Evolutionary conservation across 2,113 vertebrate species (phyloP), one percentile per base, ranked within the genome.

Genomic region (Pachycephala philippinensis): DNA sequence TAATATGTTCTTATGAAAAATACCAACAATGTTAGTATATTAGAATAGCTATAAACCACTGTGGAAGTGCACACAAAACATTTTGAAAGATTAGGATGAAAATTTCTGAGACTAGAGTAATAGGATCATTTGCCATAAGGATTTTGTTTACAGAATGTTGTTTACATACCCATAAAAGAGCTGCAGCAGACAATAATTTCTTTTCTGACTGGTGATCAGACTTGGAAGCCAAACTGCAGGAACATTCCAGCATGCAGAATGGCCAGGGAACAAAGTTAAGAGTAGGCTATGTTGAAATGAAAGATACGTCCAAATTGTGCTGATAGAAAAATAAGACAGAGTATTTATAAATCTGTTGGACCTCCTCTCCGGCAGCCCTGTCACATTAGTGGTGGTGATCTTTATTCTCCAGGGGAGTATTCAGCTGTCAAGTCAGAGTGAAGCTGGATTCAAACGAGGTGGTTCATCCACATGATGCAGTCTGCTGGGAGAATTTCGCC

Each of bases 41-140:
- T 93, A 95, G 80, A 37, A 63, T 24, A 87, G 15, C 40, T 44
- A 53, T 17, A 90, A 85, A 76, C 6, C 18, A 33, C 37, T 69
- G 42, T 40, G 44, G 15, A 94, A 83, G 54, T 59, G 35, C 53
- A 90, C 30, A 35, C 68, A 50, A 27, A 92, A 87, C 61, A 86
- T 88, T 82, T 82, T 95, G 71, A 96, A 96, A 95, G 59, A 92
- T 68, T 63, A 88, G 84, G 72, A 95, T 93, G 45, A 70, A 94
- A 52, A 93, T 57, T 88, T 94, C 76, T 95, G 93, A 96, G 84
- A 90, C 95, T 54, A 65, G 87, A 98, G 83, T 75, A 78, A 59
- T 64, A 91, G 85, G 77, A 90, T 93, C 86, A 94, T 96, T 94
- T 93, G 91, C 87, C 44, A 86, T 65, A 57, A 52, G 27, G 26